A percentile compares a stretch with the other conserved stretches of the same genome.
Conservation (phyloP, 1,140 invertebrate species). For the Pinna nobilis region DNA sequence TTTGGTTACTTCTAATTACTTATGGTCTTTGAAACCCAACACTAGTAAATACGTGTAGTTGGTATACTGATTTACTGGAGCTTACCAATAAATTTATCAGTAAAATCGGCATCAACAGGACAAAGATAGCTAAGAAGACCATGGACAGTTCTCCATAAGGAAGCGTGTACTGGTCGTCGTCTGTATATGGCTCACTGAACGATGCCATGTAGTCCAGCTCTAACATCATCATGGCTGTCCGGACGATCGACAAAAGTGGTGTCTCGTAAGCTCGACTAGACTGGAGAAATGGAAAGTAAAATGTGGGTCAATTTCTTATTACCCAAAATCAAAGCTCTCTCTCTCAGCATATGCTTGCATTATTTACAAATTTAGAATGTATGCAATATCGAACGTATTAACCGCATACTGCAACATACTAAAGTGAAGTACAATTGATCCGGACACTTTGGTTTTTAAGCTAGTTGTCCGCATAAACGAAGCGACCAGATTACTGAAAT, state of each 20-base stretch:
- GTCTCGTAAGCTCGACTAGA: slow-evolving; percentile 64
- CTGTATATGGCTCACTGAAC: slow-evolving; percentile 86
- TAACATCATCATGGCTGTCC: slow-evolving; percentile 93
- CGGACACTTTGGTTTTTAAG: no score
- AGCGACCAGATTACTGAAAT: no score
- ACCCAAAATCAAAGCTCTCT: not conserved
- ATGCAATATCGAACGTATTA: no score
- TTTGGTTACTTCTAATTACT: no score
- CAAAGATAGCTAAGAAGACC: slow-evolving; percentile 87
- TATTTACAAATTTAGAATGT: no score
- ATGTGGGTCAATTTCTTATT: not conserved
- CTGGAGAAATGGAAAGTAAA: slow-evolving; percentile 41
- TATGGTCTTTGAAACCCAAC: no score
- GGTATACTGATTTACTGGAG: no score
- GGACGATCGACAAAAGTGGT: slow-evolving; percentile 83
- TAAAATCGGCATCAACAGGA: slow-evolving; percentile 93
- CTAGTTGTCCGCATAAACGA: no score
- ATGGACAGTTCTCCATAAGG: slow-evolving; percentile 86
- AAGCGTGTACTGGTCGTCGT: slow-evolving; percentile 74
- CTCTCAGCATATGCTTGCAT: no score
- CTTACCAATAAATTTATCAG: slow-evolving; percentile 89
- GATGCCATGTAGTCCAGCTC: slow-evolving; percentile 91
- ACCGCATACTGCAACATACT: no score
- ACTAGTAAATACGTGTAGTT: no score
- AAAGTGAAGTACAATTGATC: no score